Percentiles rank a stretch among this genome's conserved stretches.
phyloP scores from a whole-genome alignment of 2,113 vertebrate genomes.

The Scartelaos histophorus region DNA sequence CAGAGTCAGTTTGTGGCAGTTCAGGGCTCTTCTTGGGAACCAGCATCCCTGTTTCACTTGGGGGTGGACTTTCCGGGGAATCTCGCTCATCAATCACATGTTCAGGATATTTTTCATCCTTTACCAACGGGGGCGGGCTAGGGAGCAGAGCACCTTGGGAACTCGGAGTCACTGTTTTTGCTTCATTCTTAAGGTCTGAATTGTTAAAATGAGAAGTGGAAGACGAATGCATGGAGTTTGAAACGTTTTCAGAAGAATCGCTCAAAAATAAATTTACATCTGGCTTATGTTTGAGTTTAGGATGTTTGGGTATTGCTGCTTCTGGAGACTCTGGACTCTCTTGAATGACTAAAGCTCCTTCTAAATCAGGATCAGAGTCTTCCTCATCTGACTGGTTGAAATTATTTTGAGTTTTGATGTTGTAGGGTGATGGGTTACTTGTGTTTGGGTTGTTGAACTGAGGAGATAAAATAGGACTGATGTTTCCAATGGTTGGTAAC shows the following conservation, averaged over 20 bases:
- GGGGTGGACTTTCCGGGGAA: conserved; percentile 80
- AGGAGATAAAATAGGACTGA: conserved; percentile 29
- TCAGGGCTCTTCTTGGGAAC: conserved; percentile 59
- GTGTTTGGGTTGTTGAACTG: conserved; percentile 31
- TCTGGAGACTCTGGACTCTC: conserved; percentile 72
- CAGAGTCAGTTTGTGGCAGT: neutral
- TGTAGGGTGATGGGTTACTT: conserved; percentile 22
- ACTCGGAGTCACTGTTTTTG: neutral
- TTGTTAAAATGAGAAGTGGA: conserved; percentile 28
- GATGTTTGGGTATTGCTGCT: conserved; percentile 33
- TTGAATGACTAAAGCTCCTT: conserved; percentile 77
- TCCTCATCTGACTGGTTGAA: conserved; percentile 65
- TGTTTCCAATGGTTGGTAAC: conserved; percentile 2
- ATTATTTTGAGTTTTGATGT: conserved; percentile 24
- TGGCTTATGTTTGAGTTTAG: conserved; percentile 55
- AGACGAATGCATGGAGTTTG: conserved; percentile 23
- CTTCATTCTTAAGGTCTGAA: conserved; percentile 31
- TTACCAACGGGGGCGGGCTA: conserved; percentile 13
- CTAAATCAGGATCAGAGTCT: conserved; percentile 78
- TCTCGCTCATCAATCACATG: conserved; percentile 81
- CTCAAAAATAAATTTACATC: conserved; percentile 34
- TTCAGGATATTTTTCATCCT: conserved; percentile 70
- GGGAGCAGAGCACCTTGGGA: conserved; percentile 31
- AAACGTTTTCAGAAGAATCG: conserved; percentile 31
- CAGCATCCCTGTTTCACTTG: conserved; percentile 68